Conservation (phyloP, 2,113 vertebrate genomes). For the Platysteira castanea region DNA sequence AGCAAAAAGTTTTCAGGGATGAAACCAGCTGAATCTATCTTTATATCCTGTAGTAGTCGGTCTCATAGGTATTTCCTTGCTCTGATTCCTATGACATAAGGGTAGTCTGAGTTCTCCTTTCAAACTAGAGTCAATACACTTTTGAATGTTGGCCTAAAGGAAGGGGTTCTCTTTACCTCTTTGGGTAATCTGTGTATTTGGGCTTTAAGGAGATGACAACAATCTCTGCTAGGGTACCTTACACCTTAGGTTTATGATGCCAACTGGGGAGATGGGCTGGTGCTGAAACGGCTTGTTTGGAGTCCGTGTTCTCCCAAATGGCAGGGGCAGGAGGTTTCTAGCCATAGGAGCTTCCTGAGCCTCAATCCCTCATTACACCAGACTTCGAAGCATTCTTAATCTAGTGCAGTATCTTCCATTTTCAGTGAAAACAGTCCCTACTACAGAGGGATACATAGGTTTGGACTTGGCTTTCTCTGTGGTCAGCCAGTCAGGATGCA, state of each 20-base stretch:
- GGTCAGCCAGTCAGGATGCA: neutral
- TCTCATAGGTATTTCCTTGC: neutral
- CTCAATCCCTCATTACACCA: neutral
- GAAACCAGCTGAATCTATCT: neutral
- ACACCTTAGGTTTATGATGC: neutral
- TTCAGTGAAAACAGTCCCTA: neutral
- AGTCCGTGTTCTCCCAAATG: neutral
- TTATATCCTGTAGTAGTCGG: neutral
- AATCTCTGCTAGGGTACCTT: neutral
- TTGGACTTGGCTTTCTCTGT: neutral
- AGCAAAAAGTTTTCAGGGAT: neutral
- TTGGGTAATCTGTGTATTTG: neutral
- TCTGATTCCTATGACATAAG: neutral
- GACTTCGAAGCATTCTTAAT: neutral
- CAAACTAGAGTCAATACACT: neutral
- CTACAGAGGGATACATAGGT: neutral
- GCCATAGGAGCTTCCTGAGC: neutral
- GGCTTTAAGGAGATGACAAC: neutral
- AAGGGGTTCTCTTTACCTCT: neutral
- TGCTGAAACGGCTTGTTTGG: neutral
- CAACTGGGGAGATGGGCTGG: rapidly evolving
- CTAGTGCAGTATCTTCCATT: neutral
- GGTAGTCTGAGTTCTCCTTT: neutral
- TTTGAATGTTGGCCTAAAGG: neutral
- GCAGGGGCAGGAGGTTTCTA: neutral